These are phyloP conservation scores for Leptinotarsa undecemlineata DNA, from an alignment of 1,140 invertebrate species.

Conservation along the genomic window DNA sequence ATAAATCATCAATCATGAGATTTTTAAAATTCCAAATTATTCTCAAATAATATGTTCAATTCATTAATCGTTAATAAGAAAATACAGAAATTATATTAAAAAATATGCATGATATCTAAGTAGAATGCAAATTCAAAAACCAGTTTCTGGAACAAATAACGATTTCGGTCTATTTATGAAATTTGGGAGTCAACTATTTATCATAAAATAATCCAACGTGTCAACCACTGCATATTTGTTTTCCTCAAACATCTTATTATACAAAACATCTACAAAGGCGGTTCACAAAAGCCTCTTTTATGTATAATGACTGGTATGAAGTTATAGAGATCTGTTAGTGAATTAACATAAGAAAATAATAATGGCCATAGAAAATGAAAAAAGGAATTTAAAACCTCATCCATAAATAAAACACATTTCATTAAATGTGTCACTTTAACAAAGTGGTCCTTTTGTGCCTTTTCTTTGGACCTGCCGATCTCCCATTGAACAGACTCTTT, in stretches of 20 bases:
- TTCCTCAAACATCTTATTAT: slow-evolving; percentile 15
- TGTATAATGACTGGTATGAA: slow-evolving; percentile 35
- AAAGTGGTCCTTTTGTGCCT: slow-evolving; percentile 45
- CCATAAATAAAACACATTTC: slow-evolving; percentile 48
- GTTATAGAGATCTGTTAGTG: slow-evolving; percentile 24
- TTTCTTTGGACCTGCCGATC: slow-evolving; percentile 26
- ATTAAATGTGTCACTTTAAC: slow-evolving; percentile 48
- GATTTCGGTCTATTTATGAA: too few species aligned
- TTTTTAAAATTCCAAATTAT: too few species aligned
- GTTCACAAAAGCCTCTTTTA: slow-evolving; percentile 20
- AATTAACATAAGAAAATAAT: slow-evolving; percentile 46
- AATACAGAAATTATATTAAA: too few species aligned
- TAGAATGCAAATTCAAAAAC: too few species aligned
- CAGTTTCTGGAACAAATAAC: too few species aligned
- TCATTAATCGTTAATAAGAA: too few species aligned
- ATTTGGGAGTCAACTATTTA: too few species aligned
- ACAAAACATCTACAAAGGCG: slow-evolving; percentile 7
- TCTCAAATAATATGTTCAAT: too few species aligned
- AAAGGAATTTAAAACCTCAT: slow-evolving; percentile 28
- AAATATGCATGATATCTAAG: too few species aligned
- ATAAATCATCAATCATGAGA: too few species aligned
- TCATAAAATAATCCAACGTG: neutral
- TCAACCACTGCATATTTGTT: slow-evolving; percentile 17
- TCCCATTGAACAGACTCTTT: slow-evolving; percentile 28
- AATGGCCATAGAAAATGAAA: slow-evolving; percentile 31